Percentiles rank a stretch among this genome's conserved stretches.
These are phyloP conservation scores for Cynocephalus volans DNA, from an alignment of 2,113 vertebrate genomes.

Conservation along the genomic window DNA sequence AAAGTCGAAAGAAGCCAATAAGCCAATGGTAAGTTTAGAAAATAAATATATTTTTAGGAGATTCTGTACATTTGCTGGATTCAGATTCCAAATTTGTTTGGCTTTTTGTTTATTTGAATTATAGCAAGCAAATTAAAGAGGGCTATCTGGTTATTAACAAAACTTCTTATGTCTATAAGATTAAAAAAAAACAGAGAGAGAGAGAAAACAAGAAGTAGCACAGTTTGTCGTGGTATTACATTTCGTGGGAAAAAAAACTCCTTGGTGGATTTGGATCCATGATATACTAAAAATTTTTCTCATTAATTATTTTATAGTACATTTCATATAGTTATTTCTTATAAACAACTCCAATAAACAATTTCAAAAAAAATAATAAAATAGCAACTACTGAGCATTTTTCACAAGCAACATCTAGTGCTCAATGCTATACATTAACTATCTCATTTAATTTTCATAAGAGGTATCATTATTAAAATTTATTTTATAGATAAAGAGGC, in stretches of 20 bases:
- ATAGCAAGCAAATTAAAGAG: not conserved
- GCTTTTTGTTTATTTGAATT: not conserved
- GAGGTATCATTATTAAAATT: not conserved
- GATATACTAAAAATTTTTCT: not conserved
- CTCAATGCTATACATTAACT: not conserved
- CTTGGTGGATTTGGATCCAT: not conserved
- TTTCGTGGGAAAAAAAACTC: not conserved
- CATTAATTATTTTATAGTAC: not conserved
- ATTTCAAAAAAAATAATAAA: slow-evolving; percentile 43
- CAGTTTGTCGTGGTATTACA: not conserved
- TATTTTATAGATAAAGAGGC: not conserved
- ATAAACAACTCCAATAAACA: not conserved
- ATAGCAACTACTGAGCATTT: not conserved
- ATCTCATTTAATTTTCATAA: not conserved
- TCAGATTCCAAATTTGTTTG: not conserved
- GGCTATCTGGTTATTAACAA: not conserved
- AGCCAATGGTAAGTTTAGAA: not conserved
- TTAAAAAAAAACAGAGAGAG: not conserved
- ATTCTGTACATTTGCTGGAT: slow-evolving; percentile 30
- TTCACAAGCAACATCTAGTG: not conserved
- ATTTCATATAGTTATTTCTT: not conserved
- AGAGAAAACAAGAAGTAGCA: not conserved
- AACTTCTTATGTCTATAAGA: not conserved
- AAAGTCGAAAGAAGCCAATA: not conserved
- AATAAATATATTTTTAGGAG: not conserved